Evolutionary conservation across 2,888 invertebrate genomes (phyloP).

Genomic region (Xanthia togata): DNA sequence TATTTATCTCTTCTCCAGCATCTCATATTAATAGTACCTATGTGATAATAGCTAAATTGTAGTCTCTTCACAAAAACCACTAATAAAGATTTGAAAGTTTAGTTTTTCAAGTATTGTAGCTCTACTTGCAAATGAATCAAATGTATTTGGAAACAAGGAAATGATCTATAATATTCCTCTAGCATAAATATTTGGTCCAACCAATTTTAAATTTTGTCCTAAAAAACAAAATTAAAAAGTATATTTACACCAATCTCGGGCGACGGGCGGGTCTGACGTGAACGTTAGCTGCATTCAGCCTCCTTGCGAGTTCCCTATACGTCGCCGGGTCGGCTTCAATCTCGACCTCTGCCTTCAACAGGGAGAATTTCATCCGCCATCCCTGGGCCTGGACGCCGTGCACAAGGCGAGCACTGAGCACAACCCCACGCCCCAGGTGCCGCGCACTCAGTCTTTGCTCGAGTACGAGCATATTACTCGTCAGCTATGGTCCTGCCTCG

Average conservation of each 20-base stretch:
- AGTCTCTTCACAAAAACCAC: background rate
- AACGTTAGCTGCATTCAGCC: conserved; percentile 83
- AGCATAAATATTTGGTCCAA: background rate
- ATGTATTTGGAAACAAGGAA: background rate
- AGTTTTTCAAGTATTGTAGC: background rate
- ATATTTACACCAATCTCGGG: conserved; percentile 83
- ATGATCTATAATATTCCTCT: background rate
- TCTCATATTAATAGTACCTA: background rate
- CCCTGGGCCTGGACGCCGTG: conserved; percentile 86
- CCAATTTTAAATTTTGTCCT: conserved; percentile 13
- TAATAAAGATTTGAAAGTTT: too few relatives aligned
- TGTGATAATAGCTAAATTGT: background rate
- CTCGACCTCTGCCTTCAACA: conserved; percentile 85
- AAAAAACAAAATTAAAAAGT: conserved; percentile 65
- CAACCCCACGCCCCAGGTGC: conserved; percentile 82
- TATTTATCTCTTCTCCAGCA: background rate
- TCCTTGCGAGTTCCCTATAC: conserved; percentile 82
- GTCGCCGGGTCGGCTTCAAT: conserved; percentile 85
- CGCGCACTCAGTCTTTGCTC: conserved; percentile 88
- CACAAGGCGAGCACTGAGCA: conserved; percentile 82
- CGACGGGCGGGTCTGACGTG: conserved; percentile 81
- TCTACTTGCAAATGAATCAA: background rate
- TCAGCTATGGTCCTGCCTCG: conserved; percentile 89
- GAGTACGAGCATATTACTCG: conserved; percentile 88
- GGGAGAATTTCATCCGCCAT: conserved; percentile 87